Conservation (phyloP, 2,888 invertebrate species). For the Nomada ferruginata region DNA sequence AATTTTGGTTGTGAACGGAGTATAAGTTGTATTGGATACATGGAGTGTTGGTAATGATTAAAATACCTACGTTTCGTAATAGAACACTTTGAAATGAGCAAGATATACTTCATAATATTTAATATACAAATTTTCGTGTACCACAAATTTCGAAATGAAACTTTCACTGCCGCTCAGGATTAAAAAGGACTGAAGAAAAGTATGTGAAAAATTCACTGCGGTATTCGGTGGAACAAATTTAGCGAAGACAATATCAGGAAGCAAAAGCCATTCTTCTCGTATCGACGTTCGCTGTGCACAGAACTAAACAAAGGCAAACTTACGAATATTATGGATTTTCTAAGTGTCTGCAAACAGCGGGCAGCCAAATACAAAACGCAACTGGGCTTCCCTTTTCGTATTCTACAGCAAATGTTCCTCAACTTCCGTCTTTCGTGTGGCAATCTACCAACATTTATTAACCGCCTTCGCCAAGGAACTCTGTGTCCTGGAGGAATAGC, state of each 20-base stretch:
- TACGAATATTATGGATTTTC: not conserved
- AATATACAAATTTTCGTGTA: no score
- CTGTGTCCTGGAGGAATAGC: not conserved
- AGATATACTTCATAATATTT: no score
- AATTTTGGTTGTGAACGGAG: no score
- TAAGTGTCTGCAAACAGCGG: not conserved
- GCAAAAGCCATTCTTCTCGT: not conserved
- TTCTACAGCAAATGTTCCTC: no score
- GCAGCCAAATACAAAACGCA: not conserved
- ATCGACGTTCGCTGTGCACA: not conserved
- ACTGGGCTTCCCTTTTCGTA: no score
- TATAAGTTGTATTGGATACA: no score
- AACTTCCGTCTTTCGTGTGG: not conserved
- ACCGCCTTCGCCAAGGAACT: not conserved
- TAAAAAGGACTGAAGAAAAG: no score
- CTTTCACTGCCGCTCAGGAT: no score
- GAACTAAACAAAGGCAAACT: not conserved
- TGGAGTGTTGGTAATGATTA: no score
- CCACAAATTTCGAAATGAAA: no score
- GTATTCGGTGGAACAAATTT: not conserved
- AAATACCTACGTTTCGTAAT: no score
- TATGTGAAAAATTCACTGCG: not conserved
- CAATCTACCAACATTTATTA: not conserved
- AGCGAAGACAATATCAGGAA: not conserved
- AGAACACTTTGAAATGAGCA: no score